Conservation (phyloP, 2,888 invertebrate genomes). For the Diplazon laetatorius region DNA sequence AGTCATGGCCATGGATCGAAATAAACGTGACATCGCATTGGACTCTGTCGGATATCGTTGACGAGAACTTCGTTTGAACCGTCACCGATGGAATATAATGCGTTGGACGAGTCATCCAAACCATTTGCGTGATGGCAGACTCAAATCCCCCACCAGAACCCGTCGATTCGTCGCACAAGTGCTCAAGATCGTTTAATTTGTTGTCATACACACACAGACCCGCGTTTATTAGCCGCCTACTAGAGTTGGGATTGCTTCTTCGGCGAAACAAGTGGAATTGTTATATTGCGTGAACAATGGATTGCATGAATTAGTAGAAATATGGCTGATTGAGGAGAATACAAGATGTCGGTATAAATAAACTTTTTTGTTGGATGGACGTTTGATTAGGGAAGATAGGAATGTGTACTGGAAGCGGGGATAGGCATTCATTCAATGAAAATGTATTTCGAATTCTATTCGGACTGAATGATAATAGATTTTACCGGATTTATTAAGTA, state of each 20-base stretch:
- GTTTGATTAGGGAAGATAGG: no score
- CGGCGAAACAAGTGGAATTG: slow-evolving; percentile 4
- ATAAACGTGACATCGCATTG: slow-evolving; percentile 61
- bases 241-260: background rate
- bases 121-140: background rate
- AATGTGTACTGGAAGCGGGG: no score
- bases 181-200: slow-evolving; percentile 7
- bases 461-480: no score
- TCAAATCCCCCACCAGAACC: background rate
- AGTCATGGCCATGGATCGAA: slow-evolving; percentile 59
- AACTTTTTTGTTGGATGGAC: no score
- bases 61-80: slow-evolving; percentile 33
- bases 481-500: no score
- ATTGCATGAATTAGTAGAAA: background rate
- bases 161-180: slow-evolving; percentile 25
- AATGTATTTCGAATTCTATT: no score
- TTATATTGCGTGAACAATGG: background rate
- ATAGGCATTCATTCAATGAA: no score
- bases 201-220: background rate
- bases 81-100: slow-evolving; percentile 21
- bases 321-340: no score
- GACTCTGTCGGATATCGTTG: slow-evolving; percentile 5
- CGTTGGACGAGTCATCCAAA: background rate
- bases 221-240: slow-evolving; percentile 1
- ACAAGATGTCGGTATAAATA: no score